Conservation (phyloP, 2,113 vertebrate species). For the Anseranas semipalmata region DNA sequence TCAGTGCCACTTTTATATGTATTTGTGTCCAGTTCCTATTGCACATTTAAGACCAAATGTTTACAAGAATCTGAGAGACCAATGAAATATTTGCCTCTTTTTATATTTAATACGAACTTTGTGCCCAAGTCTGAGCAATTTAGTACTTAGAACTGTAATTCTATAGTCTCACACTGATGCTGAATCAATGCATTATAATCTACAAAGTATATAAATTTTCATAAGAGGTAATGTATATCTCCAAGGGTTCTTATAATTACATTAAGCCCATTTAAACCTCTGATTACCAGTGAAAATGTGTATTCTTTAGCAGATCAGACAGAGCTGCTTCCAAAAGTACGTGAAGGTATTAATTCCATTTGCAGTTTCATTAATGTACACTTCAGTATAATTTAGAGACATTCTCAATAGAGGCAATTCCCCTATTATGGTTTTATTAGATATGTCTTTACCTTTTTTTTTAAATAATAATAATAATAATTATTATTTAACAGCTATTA, state of each 20-base stretch:
- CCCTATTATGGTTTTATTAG: not conserved
- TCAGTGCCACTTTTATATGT: not conserved
- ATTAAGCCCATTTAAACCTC: constrained; percentile 44
- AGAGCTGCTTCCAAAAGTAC: constrained; percentile 7
- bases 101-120: not conserved
- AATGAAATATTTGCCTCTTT: not conserved
- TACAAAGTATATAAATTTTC: constrained; percentile 45
- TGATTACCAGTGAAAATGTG: constrained; percentile 26
- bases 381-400: constrained; percentile 45
- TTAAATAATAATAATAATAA: not conserved
- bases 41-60: not conserved
- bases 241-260: constrained; percentile 36
- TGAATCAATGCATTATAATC: constrained; percentile 23
- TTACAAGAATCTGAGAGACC: not conserved
- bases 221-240: constrained; percentile 16
- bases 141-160: not conserved
- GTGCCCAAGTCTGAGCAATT: not conserved
- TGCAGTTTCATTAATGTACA: constrained; percentile 29
- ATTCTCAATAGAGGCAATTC: not conserved
- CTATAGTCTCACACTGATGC: not conserved
- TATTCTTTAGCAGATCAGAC: constrained; percentile 17
- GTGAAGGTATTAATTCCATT: constrained; percentile 42
- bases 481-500: not conserved
- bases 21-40: not conserved
- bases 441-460: not conserved